Evolutionary conservation across 1,140 invertebrate species (phyloP), one percentile per base, ranked within the genome.

Genomic region (Zaprionus gabonicus): DNA sequence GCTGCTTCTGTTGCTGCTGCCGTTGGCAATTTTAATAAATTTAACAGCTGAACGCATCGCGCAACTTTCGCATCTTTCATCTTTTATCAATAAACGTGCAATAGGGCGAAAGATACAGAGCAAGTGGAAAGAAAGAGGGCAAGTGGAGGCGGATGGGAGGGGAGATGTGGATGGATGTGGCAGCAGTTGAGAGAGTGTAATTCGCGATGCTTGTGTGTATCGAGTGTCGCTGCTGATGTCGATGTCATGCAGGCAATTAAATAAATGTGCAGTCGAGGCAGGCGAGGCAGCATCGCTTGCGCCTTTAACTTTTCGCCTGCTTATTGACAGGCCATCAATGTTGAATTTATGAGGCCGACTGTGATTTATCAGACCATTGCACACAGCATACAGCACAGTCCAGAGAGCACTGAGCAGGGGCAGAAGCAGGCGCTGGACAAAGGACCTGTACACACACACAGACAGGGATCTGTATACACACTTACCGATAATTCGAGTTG

Each of bases 401-500:
- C n/a, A 41, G 59, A 44, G 41, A n/a, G 41, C 41, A 44, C 15
- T 4, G 20, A 38, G 17, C 25, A 13, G 38, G 38, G 46, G 49
- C 57, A 53, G 25, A 13, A 38, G 17, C 25, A 13, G 25, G 38
- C 46, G 49, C 57, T 53, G 25, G 5, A 62, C 60, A 51, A 71
- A 44, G 34, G 51, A 72, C 36, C 46, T 20, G 25, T 9, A 64
- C 38, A 57, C 15, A 31, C 36, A 20, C 49, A 59, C 9, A 31
- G 9, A 34, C 3, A 34, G 31, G 2, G 9, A 34, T 34, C 31
- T 34, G 31, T 36, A 25, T 34, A 44, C 60, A 46, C 6, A 93
- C 94, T 95, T 94, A 97, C 96, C 94, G 95, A 94, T 97, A 97
- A 93, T 96, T 96, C 68, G 94, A 94, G 91, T 96, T 96, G 68